A percentile compares a stretch with the other conserved stretches of the same genome.
Evolutionary conservation across 2,797 vertebrate genomes (phyloP).

Genomic region (Synanceia verrucosa): DNA sequence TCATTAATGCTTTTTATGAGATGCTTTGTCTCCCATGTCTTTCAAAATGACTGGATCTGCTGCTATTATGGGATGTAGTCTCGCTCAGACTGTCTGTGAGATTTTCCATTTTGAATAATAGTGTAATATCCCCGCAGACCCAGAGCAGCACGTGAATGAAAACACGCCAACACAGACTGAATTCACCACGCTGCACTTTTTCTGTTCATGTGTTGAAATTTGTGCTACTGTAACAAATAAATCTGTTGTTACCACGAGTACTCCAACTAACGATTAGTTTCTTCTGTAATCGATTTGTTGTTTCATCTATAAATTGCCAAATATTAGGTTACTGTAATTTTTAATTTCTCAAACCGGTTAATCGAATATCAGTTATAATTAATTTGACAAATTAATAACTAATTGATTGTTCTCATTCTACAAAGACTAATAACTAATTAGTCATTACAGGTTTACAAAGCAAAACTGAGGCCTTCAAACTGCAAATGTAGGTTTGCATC

Average conservation of each 20-base stretch:
- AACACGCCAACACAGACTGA: background rate
- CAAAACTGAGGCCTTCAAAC: background rate
- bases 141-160: conserved; percentile 2
- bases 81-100: conserved; percentile 1
- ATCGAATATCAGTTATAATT: too few relatives aligned
- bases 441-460: background rate
- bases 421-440: background rate
- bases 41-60: conserved; percentile 18
- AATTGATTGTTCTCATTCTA: background rate
- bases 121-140: conserved; percentile 9
- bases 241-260: background rate
- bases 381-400: background rate
- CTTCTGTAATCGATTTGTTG: background rate
- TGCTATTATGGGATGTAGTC: conserved; percentile 26
- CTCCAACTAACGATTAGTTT: background rate
- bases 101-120: conserved; percentile 14
- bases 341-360: too few relatives aligned
- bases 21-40: conserved; percentile 1
- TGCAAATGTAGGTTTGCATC: background rate
- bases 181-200: background rate
- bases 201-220: background rate
- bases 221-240: background rate
- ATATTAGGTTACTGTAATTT: too few relatives aligned
- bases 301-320: too few relatives aligned
- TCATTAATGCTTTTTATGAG: conserved; percentile 9